Evolutionary conservation across 1,140 invertebrate genomes (phyloP), one percentile per base, ranked within the genome.

Genomic region (Drosophila arizonae): DNA sequence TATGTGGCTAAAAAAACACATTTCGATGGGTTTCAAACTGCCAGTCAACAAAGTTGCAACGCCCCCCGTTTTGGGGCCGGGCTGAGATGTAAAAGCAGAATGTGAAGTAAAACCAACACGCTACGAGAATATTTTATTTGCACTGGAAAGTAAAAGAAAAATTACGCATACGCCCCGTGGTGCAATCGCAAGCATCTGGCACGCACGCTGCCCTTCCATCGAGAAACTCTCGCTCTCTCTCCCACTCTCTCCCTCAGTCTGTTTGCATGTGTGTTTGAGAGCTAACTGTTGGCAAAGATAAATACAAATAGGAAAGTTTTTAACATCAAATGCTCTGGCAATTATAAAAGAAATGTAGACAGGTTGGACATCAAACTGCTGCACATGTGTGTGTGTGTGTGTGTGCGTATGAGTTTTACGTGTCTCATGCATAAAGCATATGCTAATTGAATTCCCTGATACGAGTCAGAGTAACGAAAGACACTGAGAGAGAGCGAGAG

Each of bases 371-470:
- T 15, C 51, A 1, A 3, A 30, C 1, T 36, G 9, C 26, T 41
- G 10, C 11, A 30, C 4, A 30, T 30, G 6, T 30, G 28, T 30
- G 28, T 30, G 28, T 30, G 6, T 24, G 33, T 24, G 33, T 17
- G 15, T 39, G 36, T 39, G 36, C 11, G 11, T 39, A 39, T 4
- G 21, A 4, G 36, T 9, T 45, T 36, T 52, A 10, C 56, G 28
- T 61, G 45, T 75, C 69, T 86, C 75, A 85, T 85, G 78, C 78
- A 86, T 85, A 85, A 86, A 76, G 64, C 77, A 85, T 77, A 78
- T 86, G 78, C 68, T 87, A 87, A 87, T 86, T 87, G 82, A 87
- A 79, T 87, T 81, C 62, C 72, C 56, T 70, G 64, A 76, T 86
- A 70, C 73, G 46, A 56, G 60, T 46, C 57, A 63, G 46, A 30